Conservation (phyloP, 2,113 vertebrate species). For the Aythya baeri region DNA sequence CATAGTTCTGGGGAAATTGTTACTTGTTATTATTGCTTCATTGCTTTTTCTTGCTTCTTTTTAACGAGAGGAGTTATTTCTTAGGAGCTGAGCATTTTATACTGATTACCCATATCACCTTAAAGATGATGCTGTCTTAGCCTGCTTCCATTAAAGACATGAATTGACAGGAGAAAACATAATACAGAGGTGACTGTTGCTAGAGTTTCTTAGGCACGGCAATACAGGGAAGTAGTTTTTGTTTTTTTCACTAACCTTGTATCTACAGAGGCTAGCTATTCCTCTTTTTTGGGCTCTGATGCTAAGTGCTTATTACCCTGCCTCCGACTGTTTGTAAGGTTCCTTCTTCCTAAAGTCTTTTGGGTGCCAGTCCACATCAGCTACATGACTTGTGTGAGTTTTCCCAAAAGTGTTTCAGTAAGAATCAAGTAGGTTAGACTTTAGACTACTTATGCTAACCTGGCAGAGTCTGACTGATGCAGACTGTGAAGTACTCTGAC, state of each 20-base stretch:
- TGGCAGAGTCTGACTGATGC: neutral
- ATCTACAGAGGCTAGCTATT: neutral
- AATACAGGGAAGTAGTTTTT: neutral
- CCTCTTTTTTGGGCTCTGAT: neutral
- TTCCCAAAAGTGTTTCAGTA: neutral
- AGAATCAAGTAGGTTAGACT: neutral
- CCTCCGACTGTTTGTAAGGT: neutral
- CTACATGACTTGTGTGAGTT: accelerated
- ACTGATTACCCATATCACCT: neutral
- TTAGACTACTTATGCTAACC: neutral
- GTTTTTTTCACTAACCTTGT: neutral
- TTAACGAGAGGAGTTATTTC: neutral
- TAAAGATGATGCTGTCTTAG: neutral
- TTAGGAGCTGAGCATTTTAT: neutral
- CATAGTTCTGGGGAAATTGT: neutral
- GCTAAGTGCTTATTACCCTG: neutral
- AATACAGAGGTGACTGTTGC: neutral
- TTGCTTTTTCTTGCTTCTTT: neutral
- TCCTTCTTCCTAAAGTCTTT: neutral
- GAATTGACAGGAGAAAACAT: neutral
- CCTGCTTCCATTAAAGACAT: neutral
- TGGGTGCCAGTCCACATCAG: neutral
- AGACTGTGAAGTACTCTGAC: neutral
- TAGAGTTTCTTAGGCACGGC: neutral
- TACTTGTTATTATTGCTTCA: neutral